A percentile compares a stretch with the other conserved stretches of the same genome.
Conservation (phyloP, 2,888 invertebrate species). For the Saturnia japonica region DNA sequence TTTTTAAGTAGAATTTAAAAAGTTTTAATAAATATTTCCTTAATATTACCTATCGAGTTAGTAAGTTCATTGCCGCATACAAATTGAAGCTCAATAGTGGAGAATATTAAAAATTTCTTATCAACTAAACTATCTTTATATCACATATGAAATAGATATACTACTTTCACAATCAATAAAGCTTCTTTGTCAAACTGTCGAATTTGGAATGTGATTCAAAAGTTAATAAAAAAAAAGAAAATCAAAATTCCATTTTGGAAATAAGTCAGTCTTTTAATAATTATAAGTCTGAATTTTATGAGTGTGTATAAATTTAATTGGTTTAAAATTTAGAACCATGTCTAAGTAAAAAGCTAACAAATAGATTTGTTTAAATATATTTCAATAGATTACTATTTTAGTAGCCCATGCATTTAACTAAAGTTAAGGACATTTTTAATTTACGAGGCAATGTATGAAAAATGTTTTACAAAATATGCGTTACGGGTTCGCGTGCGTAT, state of each 20-base stretch:
- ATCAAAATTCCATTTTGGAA: constrained; percentile 17
- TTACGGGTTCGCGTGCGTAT: constrained; percentile 58
- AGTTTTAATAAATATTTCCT: constrained; percentile 67
- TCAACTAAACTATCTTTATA: constrained; percentile 69
- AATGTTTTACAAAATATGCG: constrained; percentile 52
- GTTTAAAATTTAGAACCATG: background rate
- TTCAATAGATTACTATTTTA: constrained; percentile 9
- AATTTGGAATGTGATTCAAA: constrained; percentile 53
- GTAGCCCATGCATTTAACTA: constrained; percentile 22
- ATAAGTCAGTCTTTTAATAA: constrained; percentile 8
- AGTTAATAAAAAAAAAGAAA: constrained; percentile 22
- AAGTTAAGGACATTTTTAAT: constrained; percentile 34
- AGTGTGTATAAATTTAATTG: background rate
- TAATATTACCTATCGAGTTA: constrained; percentile 53
- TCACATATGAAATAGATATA: constrained; percentile 77
- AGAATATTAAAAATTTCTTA: constrained; percentile 57
- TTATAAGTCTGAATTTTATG: background rate
- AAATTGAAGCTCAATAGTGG: constrained; percentile 50
- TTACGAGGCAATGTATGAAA: constrained; percentile 45
- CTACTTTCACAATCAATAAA: constrained; percentile 64
- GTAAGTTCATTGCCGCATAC: constrained; percentile 52
- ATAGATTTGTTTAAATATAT: background rate
- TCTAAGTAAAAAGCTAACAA: background rate
- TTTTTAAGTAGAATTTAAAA: constrained; percentile 60
- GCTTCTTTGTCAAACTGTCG: constrained; percentile 63